Conservation (phyloP, 2,797 vertebrate genomes). For the Macropus fuliginosus region DNA sequence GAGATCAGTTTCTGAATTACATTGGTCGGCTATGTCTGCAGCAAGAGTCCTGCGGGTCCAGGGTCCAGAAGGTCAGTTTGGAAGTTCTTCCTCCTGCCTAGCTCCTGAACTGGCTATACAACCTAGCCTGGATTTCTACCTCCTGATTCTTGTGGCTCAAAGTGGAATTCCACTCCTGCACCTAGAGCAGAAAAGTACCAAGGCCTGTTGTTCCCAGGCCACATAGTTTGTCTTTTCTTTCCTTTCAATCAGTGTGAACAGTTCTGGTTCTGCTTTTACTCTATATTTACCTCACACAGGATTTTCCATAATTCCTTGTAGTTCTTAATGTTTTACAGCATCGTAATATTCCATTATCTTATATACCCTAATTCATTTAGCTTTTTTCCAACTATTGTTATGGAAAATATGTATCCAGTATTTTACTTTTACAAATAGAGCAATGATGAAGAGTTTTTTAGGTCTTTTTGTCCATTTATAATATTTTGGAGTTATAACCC, state of each 20-base stretch:
- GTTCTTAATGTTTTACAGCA: not conserved
- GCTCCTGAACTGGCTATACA: not conserved
- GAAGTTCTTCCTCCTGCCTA: not conserved
- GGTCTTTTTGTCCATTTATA: not conserved
- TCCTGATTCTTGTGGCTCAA: not conserved
- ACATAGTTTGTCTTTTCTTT: not conserved
- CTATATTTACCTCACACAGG: not conserved
- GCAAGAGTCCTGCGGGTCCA: not conserved
- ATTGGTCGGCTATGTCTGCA: not conserved
- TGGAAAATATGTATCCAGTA: not conserved
- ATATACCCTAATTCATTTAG: not conserved
- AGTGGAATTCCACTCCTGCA: not conserved
- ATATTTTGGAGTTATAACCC: not conserved
- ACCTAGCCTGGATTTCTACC: not conserved
- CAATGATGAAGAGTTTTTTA: not conserved
- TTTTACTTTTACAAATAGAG: not conserved
- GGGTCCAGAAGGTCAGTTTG: not conserved
- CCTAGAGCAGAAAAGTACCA: not conserved
- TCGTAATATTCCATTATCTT: not conserved
- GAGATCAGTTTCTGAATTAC: not conserved
- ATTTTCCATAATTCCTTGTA: not conserved
- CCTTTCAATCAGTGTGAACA: not conserved
- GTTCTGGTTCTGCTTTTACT: not conserved
- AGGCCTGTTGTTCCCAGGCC: not conserved
- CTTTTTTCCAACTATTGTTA: not conserved